Conservation (phyloP, 2,113 vertebrate genomes). For the Equus quagga region DNA sequence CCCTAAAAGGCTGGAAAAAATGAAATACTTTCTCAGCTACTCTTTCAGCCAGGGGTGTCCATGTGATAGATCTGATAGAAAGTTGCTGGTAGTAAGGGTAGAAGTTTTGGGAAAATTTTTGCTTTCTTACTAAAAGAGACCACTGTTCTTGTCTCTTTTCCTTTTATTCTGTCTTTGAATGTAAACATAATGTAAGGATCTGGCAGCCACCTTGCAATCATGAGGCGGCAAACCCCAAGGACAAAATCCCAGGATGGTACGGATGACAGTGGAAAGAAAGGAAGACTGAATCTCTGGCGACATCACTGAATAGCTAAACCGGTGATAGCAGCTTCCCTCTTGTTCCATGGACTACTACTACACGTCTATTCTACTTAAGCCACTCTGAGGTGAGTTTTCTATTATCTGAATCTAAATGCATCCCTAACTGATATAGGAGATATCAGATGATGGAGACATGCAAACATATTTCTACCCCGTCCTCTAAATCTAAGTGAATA, state of each 20-base stretch:
- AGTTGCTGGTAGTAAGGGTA: neutral
- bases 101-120: neutral
- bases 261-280: neutral
- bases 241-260: neutral
- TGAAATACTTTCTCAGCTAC: neutral
- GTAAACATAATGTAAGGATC: neutral
- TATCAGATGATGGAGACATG: neutral
- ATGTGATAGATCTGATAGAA: neutral
- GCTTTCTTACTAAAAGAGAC: neutral
- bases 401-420: neutral
- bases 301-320: neutral
- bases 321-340: neutral
- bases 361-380: neutral
- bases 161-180: conserved; percentile 11
- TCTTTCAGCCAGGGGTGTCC: neutral
- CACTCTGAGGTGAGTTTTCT: neutral
- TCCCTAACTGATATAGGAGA: neutral
- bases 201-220: neutral
- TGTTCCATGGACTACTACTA: neutral
- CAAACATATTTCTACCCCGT: neutral
- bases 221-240: neutral
- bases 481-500: neutral
- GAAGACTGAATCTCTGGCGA: neutral
- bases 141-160: neutral
- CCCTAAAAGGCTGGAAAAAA: neutral